Percentiles rank a stretch among this genome's conserved stretches.
Evolutionary conservation across 2,888 invertebrate species (phyloP).

Genomic region (Drosophila ochracea): DNA sequence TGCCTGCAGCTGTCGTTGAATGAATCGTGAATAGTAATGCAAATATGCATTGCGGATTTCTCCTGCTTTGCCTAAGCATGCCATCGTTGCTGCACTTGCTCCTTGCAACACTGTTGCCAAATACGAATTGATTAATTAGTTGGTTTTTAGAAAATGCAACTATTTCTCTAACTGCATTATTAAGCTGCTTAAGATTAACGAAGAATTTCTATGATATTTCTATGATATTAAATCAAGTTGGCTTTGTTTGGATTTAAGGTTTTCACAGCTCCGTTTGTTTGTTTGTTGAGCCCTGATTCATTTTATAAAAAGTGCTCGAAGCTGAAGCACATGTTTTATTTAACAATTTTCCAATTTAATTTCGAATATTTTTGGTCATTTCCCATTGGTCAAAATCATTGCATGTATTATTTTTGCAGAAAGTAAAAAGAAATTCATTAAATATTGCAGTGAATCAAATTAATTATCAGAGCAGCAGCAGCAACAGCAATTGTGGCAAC

Average conservation of each 20-base stretch:
- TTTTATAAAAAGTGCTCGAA: slow-evolving; percentile 14
- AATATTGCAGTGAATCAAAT: not conserved
- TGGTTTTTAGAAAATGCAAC: not conserved
- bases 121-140: not conserved
- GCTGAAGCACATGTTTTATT: slow-evolving; percentile 22
- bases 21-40: not conserved
- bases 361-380: slow-evolving; percentile 23
- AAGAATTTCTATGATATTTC: too few species aligned
- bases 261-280: not conserved
- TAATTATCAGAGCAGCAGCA: not conserved
- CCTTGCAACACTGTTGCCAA: not conserved
- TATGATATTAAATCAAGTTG: not conserved
- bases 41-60: not conserved
- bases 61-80: not conserved
- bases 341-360: slow-evolving; percentile 16
- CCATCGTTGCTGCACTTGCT: not conserved
- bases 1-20: not conserved
- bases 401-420: not conserved
- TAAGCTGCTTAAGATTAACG: not conserved
- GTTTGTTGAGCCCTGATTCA: not conserved
- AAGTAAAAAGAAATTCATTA: not conserved
- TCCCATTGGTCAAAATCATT: not conserved
- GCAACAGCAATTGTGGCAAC: not conserved
- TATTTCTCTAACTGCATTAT: not conserved
- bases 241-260: not conserved